phyloP scores from a whole-genome alignment of 2,888 invertebrate genomes.

The Cecidostiba fungosa region DNA sequence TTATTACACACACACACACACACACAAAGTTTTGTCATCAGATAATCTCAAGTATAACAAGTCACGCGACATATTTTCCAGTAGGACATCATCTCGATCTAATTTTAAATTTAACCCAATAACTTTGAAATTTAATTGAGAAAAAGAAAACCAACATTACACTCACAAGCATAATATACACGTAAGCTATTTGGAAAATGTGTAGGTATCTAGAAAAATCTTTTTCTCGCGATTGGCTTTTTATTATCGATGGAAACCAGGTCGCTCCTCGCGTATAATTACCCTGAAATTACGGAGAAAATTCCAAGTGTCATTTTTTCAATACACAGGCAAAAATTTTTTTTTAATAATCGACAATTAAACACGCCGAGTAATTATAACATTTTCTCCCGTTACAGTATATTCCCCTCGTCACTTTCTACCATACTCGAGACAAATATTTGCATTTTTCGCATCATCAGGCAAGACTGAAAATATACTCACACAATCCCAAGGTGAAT shows the following conservation, averaged over 20 bases:
- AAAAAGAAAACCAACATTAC: background rate
- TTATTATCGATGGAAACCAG: background rate
- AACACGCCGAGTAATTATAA: background rate
- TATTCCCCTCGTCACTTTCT: background rate
- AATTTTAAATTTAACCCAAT: background rate
- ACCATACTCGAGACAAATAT: too few species aligned
- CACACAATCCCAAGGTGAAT: slow-evolving; percentile 89
- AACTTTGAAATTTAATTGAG: background rate
- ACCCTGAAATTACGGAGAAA: slow-evolving; percentile 33
- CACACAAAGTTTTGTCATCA: too few species aligned
- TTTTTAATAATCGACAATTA: background rate
- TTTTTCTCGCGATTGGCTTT: slow-evolving; percentile 22
- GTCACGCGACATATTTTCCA: too few species aligned
- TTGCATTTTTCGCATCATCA: too few species aligned
- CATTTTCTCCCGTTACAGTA: background rate
- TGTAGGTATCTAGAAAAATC: background rate
- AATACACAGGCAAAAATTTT: background rate
- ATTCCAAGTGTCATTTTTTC: slow-evolving; percentile 32
- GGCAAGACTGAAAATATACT: slow-evolving; percentile 67
- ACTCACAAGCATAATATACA: background rate
- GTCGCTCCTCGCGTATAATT: slow-evolving; percentile 23
- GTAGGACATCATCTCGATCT: background rate
- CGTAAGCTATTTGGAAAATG: background rate
- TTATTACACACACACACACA: too few species aligned
- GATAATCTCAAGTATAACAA: too few species aligned